phyloP scores from a whole-genome alignment of 2,888 invertebrate species.

The Phorcus lineatus region DNA sequence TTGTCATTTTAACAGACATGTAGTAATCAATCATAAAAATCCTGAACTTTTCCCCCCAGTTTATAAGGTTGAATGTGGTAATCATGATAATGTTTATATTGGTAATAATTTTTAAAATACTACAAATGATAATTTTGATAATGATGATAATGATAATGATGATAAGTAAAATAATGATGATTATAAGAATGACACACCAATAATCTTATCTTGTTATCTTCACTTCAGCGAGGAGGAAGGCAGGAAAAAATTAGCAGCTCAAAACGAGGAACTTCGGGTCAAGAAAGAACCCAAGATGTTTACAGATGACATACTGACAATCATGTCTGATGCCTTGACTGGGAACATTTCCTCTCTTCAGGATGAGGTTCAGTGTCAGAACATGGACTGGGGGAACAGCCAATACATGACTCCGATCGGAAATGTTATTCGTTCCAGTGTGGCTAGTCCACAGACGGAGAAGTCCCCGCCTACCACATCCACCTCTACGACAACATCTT shows the following conservation, averaged over 20 bases:
- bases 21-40: no score
- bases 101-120: no score
- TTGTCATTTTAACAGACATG: no score
- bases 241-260: slow-evolving; percentile 20
- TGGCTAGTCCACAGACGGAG: neutral
- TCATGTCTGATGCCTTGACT: neutral
- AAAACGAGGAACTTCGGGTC: slow-evolving; percentile 20
- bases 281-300: slow-evolving; percentile 16
- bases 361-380: neutral
- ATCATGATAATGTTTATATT: no score
- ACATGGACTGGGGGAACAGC: neutral
- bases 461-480: neutral
- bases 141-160: no score
- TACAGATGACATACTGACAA: neutral
- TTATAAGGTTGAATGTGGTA: no score
- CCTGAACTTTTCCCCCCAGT: no score
- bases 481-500: neutral
- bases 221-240: slow-evolving; percentile 36
- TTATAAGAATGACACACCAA: no score
- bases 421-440: neutral
- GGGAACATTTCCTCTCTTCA: neutral
- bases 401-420: neutral
- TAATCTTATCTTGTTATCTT: no score
- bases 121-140: no score
- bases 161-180: no score